Base-by-base conservation (phyloP, 2,113 vertebrate genomes). In the Cairina moschata region DNA sequence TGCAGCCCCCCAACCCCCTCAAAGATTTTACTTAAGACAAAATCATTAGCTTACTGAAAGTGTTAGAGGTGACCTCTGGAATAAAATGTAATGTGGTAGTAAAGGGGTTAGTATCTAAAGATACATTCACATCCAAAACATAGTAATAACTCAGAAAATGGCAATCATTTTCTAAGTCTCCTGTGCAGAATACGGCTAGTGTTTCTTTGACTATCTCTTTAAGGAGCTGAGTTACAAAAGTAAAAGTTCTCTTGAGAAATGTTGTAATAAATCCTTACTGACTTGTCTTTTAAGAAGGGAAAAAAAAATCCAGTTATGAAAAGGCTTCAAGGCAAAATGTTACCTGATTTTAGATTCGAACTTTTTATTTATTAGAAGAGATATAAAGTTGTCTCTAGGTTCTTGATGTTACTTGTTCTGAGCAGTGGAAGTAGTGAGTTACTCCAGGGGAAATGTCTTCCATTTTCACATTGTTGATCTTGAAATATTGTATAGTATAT, bases 261-360 rank as follows among this genome's bases (percentile, higher is more conserved):
- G 72, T 93, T 96, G 84, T 58, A 96, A 95, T 96, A 98, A 97
- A 97, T 97, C 94, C 97, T 96, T 90, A 84, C 83, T 95, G 92
- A 94, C 73, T 96, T 94, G 50, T 90, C 93, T 97, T 97, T 96
- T 89, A 97, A 96, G 76, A 68, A 97, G 89, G 72, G 46, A 48
- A 86, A 96, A 88, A 96, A 91, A 97, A 97, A 95, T 91, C 83
- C 52, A 94, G 80, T 96, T 96, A 79, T 68, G 69, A 97, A 93
- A 97, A 97, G 65, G 75, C 83, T 97, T 96, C 93, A 93, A 98
- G 95, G 94, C 82, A 97, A 97, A 97, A 89, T 95, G 80, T 78
- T 97, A 96, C 88, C 44, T 50, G 44, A 94, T 88, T 97, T 96
- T 52, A 96, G 78, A 95, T 89, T 95, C 88, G 92, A 96, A 97